Percentiles rank a stretch among this genome's conserved stretches.
These are phyloP conservation scores for fruit fly (Drosophila melanogaster) DNA, from an alignment of 1,140 invertebrate genomes.

Conservation along the genomic window Release_6_plus_ISO1_MT NC_004354.4:6921001-6921500, in stretches of 20 bases:
- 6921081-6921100: not conserved
- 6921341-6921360: too few relatives aligned
- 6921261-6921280: constrained; percentile 15
- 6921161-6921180: constrained; percentile 72
- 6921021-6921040: constrained; percentile 15
- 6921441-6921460: too few relatives aligned
- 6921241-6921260: constrained; percentile 12
- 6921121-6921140: constrained; percentile 2
- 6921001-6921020: constrained; percentile 82
- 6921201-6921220: constrained; percentile 67
- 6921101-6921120: not conserved
- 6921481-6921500: too few relatives aligned
- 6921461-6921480: too few relatives aligned
- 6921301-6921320: too few relatives aligned
- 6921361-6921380: too few relatives aligned
- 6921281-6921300: constrained; percentile 7
- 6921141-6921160: constrained; percentile 43
- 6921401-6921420: too few relatives aligned
- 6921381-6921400: too few relatives aligned
- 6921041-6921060: not conserved
- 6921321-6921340: too few relatives aligned
- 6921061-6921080: constrained; percentile 6
- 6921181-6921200: constrained; percentile 76
- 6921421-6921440: too few relatives aligned
- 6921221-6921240: constrained; percentile 64